phyloP scores from a whole-genome alignment of 2,888 invertebrate genomes.

The Crepidodera aurea region DNA sequence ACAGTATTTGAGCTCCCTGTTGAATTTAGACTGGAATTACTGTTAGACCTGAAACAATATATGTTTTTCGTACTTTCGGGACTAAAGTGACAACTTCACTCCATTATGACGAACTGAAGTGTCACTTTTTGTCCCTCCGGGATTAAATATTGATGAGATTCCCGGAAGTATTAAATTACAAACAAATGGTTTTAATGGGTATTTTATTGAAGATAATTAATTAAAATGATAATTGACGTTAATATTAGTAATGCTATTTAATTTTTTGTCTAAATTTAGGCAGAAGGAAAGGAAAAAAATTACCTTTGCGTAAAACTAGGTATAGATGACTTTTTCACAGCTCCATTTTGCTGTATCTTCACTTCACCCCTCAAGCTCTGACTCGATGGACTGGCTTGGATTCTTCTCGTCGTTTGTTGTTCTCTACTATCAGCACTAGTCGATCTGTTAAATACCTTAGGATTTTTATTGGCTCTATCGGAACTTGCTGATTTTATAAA shows the following conservation, averaged over 20 bases:
- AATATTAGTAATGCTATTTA: too few species aligned
- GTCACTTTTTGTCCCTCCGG: too few species aligned
- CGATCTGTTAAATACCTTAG: constrained; percentile 54
- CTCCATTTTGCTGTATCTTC: constrained; percentile 40
- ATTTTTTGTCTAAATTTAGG: too few species aligned
- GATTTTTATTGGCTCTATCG: constrained; percentile 48
- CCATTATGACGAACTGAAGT: too few species aligned
- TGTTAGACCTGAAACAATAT: constrained; percentile 63
- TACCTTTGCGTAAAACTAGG: constrained; percentile 51
- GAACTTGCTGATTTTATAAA: constrained; percentile 53
- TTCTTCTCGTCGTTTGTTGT: constrained; percentile 44
- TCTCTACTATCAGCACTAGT: constrained; percentile 60
- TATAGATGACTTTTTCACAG: constrained; percentile 53
- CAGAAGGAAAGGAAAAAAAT: too few species aligned
- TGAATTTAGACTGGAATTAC: constrained; percentile 66
- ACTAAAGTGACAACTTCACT: too few species aligned
- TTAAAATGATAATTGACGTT: too few species aligned
- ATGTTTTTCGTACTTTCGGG: too few species aligned
- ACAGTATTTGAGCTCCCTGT: constrained; percentile 59
- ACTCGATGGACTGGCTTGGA: constrained; percentile 66
- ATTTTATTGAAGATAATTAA: too few species aligned
- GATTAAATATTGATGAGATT: too few species aligned
- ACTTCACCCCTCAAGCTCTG: constrained; percentile 66
- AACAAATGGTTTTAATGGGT: too few species aligned
- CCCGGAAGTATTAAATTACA: too few species aligned